Conservation (phyloP, 2,888 invertebrate species). For the Brachyopa scutellaris region DNA sequence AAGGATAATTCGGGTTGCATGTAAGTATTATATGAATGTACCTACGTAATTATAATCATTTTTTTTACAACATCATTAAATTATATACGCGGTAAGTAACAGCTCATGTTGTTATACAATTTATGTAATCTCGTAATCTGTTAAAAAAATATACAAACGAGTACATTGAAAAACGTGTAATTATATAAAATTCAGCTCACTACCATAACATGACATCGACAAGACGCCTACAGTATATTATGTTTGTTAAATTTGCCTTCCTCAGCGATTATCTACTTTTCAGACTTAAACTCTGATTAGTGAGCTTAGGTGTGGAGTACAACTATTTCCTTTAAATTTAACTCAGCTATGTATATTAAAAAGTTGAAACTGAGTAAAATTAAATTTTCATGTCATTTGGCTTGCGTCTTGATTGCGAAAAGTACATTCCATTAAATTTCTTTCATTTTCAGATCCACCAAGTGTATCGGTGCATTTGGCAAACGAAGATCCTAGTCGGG, state of each 20-base stretch:
- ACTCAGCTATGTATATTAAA: conserved; percentile 42
- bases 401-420: conserved; percentile 18
- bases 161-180: too few species aligned
- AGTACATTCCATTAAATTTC: conserved; percentile 44
- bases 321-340: conserved; percentile 34
- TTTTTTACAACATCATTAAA: background rate
- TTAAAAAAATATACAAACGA: too few species aligned
- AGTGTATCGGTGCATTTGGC: conserved; percentile 87
- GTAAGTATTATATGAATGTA: too few species aligned
- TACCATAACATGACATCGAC: too few species aligned
- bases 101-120: too few species aligned
- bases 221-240: too few species aligned
- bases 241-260: background rate
- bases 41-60: too few species aligned
- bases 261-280: background rate
- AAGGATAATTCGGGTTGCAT: conserved; percentile 89
- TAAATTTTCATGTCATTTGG: too few species aligned
- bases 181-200: too few species aligned
- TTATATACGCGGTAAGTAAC: too few species aligned
- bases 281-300: background rate
- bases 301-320: too few species aligned
- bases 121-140: too few species aligned
- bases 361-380: conserved; percentile 15
- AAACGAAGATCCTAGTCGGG: conserved; percentile 85
- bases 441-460: conserved; percentile 87